These are phyloP conservation scores for Chaitophorus viminalis DNA, from an alignment of 2,888 invertebrate species.

Conservation along the genomic window DNA sequence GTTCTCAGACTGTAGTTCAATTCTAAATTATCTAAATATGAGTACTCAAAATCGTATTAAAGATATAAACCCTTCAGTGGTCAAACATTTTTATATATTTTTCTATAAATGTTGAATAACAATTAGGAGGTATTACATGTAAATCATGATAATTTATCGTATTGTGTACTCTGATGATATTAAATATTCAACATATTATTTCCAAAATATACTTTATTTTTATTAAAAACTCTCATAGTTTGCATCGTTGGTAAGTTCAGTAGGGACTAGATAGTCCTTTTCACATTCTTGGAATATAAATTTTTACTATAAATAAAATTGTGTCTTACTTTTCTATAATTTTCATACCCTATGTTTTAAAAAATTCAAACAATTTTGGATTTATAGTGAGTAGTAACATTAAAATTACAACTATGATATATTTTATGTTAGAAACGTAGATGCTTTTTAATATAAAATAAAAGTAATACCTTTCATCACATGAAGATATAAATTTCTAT, in stretches of 20 bases:
- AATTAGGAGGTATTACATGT: neutral
- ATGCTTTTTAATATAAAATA: neutral
- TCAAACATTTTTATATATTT: no score
- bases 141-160: neutral
- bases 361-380: neutral
- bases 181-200: neutral
- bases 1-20: no score
- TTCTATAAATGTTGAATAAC: no score
- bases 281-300: neutral
- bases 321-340: neutral
- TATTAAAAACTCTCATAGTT: neutral
- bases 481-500: neutral
- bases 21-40: no score
- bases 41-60: no score
- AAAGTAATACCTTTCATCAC: neutral
- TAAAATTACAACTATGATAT: neutral
- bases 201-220: neutral
- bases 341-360: neutral
- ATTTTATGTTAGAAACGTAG: neutral
- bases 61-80: no score
- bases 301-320: neutral
- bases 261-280: no score
- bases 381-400: neutral
- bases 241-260: neutral
- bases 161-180: neutral